phyloP scores from a whole-genome alignment of 2,113 vertebrate genomes.

The Ceratotherium simum region DNA sequence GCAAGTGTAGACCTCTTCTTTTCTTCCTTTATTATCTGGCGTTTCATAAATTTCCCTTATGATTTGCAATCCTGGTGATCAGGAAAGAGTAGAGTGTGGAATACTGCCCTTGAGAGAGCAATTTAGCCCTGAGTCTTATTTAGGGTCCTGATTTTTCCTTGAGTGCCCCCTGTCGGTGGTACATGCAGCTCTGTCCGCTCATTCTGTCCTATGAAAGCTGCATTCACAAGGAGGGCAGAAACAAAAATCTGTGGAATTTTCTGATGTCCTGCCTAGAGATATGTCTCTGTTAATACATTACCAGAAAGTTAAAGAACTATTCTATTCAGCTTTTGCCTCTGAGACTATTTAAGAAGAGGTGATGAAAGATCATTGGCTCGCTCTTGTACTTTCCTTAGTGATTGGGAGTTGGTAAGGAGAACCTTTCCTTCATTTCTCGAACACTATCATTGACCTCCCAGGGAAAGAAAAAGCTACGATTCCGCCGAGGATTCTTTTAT shows the following conservation, averaged over 20 bases:
- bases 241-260: not conserved
- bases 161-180: not conserved
- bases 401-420: not conserved
- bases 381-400: not conserved
- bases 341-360: not conserved
- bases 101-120: not conserved
- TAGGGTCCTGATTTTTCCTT: not conserved
- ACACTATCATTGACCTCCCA: not conserved
- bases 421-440: not conserved
- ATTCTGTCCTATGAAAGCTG: not conserved
- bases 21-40: not conserved
- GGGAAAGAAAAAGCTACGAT: not conserved
- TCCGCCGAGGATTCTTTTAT: not conserved
- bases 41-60: not conserved
- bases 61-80: not conserved
- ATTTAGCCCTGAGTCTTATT: not conserved
- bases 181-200: not conserved
- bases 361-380: not conserved
- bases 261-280: not conserved
- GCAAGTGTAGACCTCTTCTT: not conserved
- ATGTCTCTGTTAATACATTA: not conserved
- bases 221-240: not conserved
- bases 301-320: not conserved
- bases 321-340: not conserved
- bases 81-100: not conserved